These are phyloP conservation scores for Bubo bubo DNA, from an alignment of 2,113 vertebrate genomes.

Conservation along the genomic window DNA sequence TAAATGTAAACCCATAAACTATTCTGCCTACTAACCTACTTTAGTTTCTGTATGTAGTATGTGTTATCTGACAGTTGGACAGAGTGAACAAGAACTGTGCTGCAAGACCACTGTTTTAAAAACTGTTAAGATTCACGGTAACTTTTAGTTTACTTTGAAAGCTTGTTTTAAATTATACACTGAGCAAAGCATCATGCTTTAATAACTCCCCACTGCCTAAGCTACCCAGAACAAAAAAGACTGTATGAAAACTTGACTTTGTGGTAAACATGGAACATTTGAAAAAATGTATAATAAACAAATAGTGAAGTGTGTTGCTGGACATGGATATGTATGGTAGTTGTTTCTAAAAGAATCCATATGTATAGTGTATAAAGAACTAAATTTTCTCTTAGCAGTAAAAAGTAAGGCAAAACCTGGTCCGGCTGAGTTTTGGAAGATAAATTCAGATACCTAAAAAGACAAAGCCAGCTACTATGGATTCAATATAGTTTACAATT, in stretches of 20 bases:
- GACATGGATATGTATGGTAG: neutral
- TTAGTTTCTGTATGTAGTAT: neutral
- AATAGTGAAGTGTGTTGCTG: neutral
- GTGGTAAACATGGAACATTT: neutral
- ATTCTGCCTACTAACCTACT: neutral
- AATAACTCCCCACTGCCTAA: neutral
- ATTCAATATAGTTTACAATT: neutral
- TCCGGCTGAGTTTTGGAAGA: neutral
- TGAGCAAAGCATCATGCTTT: neutral
- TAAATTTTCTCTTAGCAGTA: neutral
- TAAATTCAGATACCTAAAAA: neutral
- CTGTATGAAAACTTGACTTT: neutral
- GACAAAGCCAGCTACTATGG: rapidly evolving
- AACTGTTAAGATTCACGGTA: neutral
- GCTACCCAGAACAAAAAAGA: neutral
- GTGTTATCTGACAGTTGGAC: neutral
- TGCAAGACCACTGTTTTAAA: neutral
- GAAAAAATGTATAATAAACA: neutral
- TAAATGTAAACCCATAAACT: neutral
- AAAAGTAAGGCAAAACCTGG: neutral
- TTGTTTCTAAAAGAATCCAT: neutral
- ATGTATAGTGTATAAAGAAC: neutral
- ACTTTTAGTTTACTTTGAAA: neutral
- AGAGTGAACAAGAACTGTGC: neutral
- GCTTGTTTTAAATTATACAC: neutral